Evolutionary conservation across 2,797 vertebrate species (phyloP).

Genomic region (Streptopelia turtur): DNA sequence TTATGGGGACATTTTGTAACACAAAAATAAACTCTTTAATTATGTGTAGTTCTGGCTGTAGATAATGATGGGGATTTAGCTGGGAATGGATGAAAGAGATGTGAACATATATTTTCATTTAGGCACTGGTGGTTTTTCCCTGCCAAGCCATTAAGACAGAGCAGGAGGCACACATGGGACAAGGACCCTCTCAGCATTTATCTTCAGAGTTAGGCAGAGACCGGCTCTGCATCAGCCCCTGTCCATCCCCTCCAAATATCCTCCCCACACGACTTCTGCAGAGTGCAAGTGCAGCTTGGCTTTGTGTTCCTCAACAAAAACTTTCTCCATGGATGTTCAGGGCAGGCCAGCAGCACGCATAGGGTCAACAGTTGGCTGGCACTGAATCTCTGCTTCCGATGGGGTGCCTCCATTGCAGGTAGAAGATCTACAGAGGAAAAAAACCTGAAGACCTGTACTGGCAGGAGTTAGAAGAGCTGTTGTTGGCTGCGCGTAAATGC

Average conservation of each 20-base stretch:
- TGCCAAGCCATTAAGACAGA: neutral
- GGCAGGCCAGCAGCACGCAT: neutral
- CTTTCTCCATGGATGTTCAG: neutral
- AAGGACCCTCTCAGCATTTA: neutral
- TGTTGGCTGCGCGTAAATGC: neutral
- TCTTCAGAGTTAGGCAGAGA: neutral
- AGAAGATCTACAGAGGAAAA: neutral
- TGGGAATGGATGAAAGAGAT: constrained; percentile 65
- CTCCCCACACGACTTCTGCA: neutral
- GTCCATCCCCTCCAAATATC: neutral
- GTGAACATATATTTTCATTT: constrained; percentile 50
- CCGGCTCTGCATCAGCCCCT: rapidly evolving
- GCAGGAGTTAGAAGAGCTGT: neutral
- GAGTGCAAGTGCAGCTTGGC: rapidly evolving
- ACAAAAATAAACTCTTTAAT: constrained; percentile 70
- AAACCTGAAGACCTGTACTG: neutral
- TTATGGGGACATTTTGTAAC: constrained; percentile 55
- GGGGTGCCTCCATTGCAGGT: neutral
- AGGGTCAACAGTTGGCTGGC: neutral
- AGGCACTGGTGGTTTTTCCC: constrained; percentile 16
- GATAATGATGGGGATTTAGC: constrained; percentile 65
- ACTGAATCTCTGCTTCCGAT: neutral
- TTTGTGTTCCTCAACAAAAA: neutral
- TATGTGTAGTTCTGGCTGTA: constrained; percentile 53
- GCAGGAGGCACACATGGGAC: neutral